Base-by-base conservation (phyloP, 2,113 vertebrate species). In the Crotalus tigris region DNA sequence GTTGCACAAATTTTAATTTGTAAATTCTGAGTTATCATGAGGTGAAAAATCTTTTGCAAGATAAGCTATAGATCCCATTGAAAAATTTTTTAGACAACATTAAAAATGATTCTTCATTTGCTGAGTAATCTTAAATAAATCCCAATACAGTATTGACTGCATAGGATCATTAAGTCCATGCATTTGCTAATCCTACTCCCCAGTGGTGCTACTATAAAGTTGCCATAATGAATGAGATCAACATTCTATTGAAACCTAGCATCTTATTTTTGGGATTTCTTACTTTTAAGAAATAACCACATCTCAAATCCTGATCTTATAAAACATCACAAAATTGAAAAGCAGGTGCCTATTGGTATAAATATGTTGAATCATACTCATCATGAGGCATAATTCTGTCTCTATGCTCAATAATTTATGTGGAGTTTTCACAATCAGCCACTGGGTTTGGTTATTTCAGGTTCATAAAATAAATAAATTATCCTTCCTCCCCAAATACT, bases 161-260 rank as follows among this genome's bases (percentile, higher is more conserved):
- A 5, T 81, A 8, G 17, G 69, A 81, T 21, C 75, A 44, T 81
- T 44, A 81, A 10, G n/a, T 44, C 49, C 95, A 91, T 91, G 0
- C 24, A 53, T 59, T 94, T 95, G 81, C 23, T n/a, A 33, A 75
- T 75, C 58, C 29, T 44, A 0, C 0, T 23, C n/a, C 94, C 94
- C 92, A 89, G 90, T 93, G 86, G 92, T 95, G 49, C 92, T 54
- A 96, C 91, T 93, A 92, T 93, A 93, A 95, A 95, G 44, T 88
- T 95, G 89, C 90, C 94, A 91, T 55, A 96, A 87, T 95, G 92
- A 93, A 81, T 94, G 87, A 39, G 51, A 90, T 93, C 95, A 93
- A 91, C 0, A 0, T 7, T 92, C 54, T 29, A 0, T 89, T 44
- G 88, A 94, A 75, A 94, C 69, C 87, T 94, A 91, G 13, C 24